Conservation (phyloP, 1,140 invertebrate genomes). For the Ptiloglossa arizonensis region DNA sequence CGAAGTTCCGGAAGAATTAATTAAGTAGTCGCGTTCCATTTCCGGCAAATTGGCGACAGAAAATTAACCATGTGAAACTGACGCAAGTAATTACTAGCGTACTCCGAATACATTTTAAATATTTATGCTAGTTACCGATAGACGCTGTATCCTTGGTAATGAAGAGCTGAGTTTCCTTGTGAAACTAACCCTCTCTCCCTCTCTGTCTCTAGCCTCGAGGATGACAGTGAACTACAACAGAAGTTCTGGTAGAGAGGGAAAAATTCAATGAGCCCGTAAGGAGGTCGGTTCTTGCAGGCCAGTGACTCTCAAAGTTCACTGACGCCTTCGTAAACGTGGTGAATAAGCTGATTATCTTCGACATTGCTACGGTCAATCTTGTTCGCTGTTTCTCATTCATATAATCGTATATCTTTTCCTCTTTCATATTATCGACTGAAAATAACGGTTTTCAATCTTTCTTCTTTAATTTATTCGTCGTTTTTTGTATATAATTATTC, state of each 20-base stretch:
- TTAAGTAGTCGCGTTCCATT: constrained; percentile 42
- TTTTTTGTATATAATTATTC: neutral
- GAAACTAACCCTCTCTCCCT: constrained; percentile 39
- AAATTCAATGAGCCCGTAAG: constrained; percentile 68
- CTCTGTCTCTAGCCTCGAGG: constrained; percentile 26
- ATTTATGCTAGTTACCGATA: constrained; percentile 30
- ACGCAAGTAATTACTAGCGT: constrained; percentile 26
- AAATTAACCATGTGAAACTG: constrained; percentile 42
- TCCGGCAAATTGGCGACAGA: constrained; percentile 49
- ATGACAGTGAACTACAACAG: constrained; percentile 67
- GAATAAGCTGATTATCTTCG: constrained; percentile 57
- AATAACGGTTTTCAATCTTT: neutral
- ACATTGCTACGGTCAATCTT: constrained; percentile 31
- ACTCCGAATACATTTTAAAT: constrained; percentile 36
- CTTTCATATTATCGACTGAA: neutral
- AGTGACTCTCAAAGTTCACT: constrained; percentile 68
- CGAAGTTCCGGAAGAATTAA: constrained; percentile 47
- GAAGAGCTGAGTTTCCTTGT: constrained; percentile 39
- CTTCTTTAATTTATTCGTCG: neutral
- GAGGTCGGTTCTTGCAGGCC: constrained; percentile 66
- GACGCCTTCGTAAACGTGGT: constrained; percentile 54
- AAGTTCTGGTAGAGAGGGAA: constrained; percentile 61
- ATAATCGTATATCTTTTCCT: neutral
- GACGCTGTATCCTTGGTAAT: constrained; percentile 48
- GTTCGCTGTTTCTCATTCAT: constrained; percentile 4